Base-by-base conservation (phyloP, 2,888 invertebrate species). In the Netelia fuscicornis region DNA sequence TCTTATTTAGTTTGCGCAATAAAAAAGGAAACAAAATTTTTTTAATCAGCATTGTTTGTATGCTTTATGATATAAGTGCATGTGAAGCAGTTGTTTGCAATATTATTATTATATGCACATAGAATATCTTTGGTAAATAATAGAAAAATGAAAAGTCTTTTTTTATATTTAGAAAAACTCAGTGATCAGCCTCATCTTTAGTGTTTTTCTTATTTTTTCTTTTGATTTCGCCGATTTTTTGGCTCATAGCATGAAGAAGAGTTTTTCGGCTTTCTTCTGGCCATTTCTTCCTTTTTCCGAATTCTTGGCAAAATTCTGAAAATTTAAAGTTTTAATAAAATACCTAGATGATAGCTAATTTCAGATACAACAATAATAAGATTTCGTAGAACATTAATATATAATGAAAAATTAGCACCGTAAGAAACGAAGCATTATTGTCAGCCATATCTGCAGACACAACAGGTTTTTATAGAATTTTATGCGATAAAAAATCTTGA, bases 261-360 rank as follows among this genome's bases (percentile, higher is more conserved):
- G 37, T 37, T 71, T 71, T 56, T 71, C 37, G 56, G 71, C 56
- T n/a, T 71, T 71, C 71, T 71, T 71, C 30, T 30, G 30, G 56
- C 71, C 71, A 71, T 71, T 71, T 71, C 30, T 30, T 30, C 30
- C 56, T 70, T 71, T 37, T 25, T 13, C 56, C 71, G 71, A 54
- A 71, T 60, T 72, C 72, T 42, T 72, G 42, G 72, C 72, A 58
- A 42, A 72, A 60, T 44, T 72, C 72, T 72, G 72, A 72, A 72
- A 72, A 72, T 60, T 72, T 17, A 71, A 56, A 60, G 60, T 42
- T 72, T 44, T 72, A 72, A 60, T 72, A 72, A 37, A 72, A 70
- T 56, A 56, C 56, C 56, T 62, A 23, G 37, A 13, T 30, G 13
- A 30, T 68, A 37, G 70, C 54, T 54, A 54, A 70, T 70, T 70